A percentile compares a stretch with the other conserved stretches of the same genome.
Conservation (phyloP, 1,140 invertebrate species). For the Wasmannia auropunctata region DNA sequence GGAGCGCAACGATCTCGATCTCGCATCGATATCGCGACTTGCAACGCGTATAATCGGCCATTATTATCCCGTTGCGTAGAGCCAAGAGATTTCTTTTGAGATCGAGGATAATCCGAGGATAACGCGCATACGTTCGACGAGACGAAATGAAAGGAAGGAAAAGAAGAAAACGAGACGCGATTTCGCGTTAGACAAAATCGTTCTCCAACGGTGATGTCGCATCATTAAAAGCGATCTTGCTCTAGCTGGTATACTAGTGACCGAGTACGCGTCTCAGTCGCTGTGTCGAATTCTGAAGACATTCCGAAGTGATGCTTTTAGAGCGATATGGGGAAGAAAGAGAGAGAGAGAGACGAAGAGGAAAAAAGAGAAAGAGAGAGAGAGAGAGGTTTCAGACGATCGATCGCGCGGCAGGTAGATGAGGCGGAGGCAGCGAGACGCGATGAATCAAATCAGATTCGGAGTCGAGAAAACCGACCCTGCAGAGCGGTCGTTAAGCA, state of each 20-base stretch:
- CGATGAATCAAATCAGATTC: constrained; percentile 22
- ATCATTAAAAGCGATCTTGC: not conserved
- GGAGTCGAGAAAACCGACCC: constrained; percentile 13
- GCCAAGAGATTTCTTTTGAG: not conserved
- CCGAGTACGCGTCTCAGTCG: constrained; percentile 17
- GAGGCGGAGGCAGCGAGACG: constrained; percentile 4
- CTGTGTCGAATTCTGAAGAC: constrained; percentile 34
- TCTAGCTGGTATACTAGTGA: constrained; percentile 42
- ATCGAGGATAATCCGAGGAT: not conserved
- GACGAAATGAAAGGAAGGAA: not conserved
- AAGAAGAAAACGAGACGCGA: not conserved
- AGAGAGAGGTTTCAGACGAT: constrained; percentile 38
- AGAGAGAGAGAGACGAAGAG: not conserved
- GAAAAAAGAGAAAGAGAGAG: not conserved
- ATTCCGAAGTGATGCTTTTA: constrained; percentile 35
- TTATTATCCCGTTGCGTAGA: constrained; percentile 36
- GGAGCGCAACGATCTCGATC: constrained; percentile 25
- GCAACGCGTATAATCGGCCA: constrained; percentile 48
- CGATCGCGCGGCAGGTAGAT: constrained; percentile 31
- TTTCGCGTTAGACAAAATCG: not conserved
- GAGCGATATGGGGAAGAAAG: not conserved
- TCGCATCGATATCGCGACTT: constrained; percentile 59
- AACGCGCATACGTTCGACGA: not conserved
- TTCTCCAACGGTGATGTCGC: not conserved
- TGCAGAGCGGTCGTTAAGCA: constrained; percentile 2